Conservation (phyloP, 2,888 invertebrate genomes). For the Pyrrhia umbra region DNA sequence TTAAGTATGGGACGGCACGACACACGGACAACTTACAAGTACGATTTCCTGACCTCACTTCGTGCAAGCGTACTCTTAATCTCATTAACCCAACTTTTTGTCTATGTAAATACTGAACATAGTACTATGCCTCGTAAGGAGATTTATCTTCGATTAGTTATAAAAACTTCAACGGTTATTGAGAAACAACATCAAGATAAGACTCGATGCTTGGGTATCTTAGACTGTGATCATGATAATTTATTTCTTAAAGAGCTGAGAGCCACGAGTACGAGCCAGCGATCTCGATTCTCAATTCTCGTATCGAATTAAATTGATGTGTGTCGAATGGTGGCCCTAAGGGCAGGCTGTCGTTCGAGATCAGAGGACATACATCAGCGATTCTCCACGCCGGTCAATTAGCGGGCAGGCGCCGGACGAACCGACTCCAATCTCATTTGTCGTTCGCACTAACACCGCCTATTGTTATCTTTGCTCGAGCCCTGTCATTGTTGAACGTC, state of each 20-base stretch:
- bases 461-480: conserved; percentile 70
- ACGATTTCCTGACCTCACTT: conserved; percentile 51
- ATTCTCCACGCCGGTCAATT: conserved; percentile 86
- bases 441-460: conserved; percentile 69
- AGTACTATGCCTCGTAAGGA: background rate
- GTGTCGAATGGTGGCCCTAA: conserved; percentile 76
- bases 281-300: conserved; percentile 74
- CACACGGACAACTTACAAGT: conserved; percentile 28
- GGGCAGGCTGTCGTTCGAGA: conserved; percentile 70
- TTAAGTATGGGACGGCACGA: conserved; percentile 58
- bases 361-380: conserved; percentile 81
- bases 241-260: conserved; percentile 41
- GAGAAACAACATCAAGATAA: conserved; percentile 35
- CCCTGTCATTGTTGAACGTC: conserved; percentile 68
- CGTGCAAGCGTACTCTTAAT: conserved; percentile 41
- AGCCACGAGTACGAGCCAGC: conserved; percentile 64
- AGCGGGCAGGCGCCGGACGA: conserved; percentile 70
- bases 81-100: conserved; percentile 48
- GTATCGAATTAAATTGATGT: conserved; percentile 75
- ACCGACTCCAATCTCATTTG: conserved; percentile 73
- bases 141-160: background rate
- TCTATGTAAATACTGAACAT: conserved; percentile 10
- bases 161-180: conserved; percentile 3
- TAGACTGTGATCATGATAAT: conserved; percentile 27
- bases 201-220: conserved; percentile 12